These are phyloP conservation scores for Kobus ellipsiprymnus DNA, from an alignment of 2,113 vertebrate genomes.

Conservation along the genomic window DNA sequence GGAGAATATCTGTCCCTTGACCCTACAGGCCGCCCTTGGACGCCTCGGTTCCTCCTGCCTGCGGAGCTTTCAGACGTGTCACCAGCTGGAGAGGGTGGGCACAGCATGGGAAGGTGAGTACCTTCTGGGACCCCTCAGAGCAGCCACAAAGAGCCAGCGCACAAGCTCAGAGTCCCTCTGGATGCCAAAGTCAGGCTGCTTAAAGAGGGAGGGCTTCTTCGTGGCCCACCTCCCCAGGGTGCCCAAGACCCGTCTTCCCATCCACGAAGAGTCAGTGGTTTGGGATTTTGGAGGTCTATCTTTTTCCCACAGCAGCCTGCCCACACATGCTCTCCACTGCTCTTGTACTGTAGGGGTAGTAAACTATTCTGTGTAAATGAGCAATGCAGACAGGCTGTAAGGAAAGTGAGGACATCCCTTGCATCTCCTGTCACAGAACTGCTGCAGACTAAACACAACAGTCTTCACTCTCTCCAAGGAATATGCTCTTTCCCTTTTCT, in stretches of 20 bases:
- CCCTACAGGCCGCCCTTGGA: not conserved
- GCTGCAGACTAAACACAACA: not conserved
- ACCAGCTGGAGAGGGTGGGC: not conserved
- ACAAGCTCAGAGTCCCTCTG: not conserved
- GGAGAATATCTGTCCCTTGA: not conserved
- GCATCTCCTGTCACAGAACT: not conserved
- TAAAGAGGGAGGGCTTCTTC: not conserved
- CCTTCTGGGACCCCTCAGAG: not conserved
- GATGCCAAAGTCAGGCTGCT: not conserved
- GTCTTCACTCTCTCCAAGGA: not conserved
- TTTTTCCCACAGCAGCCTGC: not conserved
- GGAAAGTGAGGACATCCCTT: not conserved
- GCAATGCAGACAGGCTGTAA: not conserved
- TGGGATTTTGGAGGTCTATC: not conserved
- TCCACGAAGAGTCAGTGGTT: not conserved
- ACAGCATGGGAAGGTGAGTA: not conserved
- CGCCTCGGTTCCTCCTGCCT: not conserved
- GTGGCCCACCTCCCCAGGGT: not conserved
- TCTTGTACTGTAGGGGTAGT: not conserved
- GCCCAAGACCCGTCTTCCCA: not conserved
- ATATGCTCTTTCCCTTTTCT: not conserved
- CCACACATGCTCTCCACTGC: not conserved
- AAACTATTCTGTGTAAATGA: not conserved
- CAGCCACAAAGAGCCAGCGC: accelerated
- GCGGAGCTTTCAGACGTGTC: not conserved